phyloP scores from a whole-genome alignment of 2,888 invertebrate species.

The Ceraclea dissimilis region DNA sequence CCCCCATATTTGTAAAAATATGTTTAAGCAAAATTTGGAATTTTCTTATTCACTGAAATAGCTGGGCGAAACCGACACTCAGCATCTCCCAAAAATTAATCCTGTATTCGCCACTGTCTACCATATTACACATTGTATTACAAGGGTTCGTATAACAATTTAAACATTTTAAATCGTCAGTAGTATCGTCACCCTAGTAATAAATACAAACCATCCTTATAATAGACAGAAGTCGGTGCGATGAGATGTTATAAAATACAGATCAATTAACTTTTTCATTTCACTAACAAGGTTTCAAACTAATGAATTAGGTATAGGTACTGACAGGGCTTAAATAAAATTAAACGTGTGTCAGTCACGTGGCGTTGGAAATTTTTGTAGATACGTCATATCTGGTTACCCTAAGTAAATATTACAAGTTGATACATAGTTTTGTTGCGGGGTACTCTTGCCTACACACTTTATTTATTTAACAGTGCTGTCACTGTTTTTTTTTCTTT shows the following conservation, averaged over 20 bases:
- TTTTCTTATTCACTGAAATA: too few species aligned
- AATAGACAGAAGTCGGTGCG: too few species aligned
- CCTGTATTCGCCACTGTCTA: too few species aligned
- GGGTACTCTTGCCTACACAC: neutral
- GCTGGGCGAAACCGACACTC: too few species aligned
- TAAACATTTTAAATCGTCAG: too few species aligned
- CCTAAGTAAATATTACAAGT: slow-evolving; percentile 10
- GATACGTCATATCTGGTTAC: slow-evolving; percentile 23
- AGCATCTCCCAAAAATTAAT: too few species aligned
- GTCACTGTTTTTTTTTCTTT: neutral
- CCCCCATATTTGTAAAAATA: too few species aligned
- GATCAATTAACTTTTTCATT: neutral
- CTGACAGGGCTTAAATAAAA: slow-evolving; percentile 1
- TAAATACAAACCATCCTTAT: too few species aligned
- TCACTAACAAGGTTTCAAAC: neutral
- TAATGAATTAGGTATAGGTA: neutral
- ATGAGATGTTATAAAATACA: neutral
- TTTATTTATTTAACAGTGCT: slow-evolving; percentile 12
- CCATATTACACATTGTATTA: too few species aligned
- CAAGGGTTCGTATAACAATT: too few species aligned
- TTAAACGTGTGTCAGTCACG: slow-evolving; percentile 19
- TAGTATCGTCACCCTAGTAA: too few species aligned
- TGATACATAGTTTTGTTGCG: neutral
- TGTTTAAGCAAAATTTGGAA: too few species aligned
- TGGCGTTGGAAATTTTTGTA: slow-evolving; percentile 8